A percentile compares a stretch with the other conserved stretches of the same genome.
Conservation (phyloP, 2,113 vertebrate genomes). For the Perca schrenkii region DNA sequence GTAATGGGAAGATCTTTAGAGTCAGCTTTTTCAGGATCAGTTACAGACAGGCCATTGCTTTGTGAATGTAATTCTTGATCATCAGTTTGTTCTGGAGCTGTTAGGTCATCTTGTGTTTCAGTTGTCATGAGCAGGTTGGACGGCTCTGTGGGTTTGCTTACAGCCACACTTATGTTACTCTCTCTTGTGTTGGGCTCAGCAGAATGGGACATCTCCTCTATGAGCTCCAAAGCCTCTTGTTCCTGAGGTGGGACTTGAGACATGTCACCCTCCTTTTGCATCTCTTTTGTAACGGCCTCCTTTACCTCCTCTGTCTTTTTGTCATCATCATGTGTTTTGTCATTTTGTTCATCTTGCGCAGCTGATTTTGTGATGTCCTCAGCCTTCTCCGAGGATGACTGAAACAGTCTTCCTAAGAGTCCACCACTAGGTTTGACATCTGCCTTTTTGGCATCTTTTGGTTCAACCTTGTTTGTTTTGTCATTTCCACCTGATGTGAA, state of each 20-base stretch:
- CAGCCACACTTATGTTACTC: background rate
- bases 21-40: background rate
- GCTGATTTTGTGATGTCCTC: conserved; percentile 21
- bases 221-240: background rate
- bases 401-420: conserved; percentile 82
- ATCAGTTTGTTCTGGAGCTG: background rate
- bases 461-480: conserved; percentile 63
- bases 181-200: background rate
- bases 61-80: conserved; percentile 16
- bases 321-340: conserved; percentile 13
- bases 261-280: background rate
- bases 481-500: conserved; percentile 80
- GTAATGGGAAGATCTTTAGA: conserved; percentile 9
- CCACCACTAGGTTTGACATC: conserved; percentile 77
- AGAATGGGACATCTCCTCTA: background rate
- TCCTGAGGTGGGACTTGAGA: conserved; percentile 23
- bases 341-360: conserved; percentile 11
- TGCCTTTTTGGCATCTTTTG: conserved; percentile 71
- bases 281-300: conserved; percentile 10
- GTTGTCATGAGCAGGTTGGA: background rate
- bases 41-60: background rate
- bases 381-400: conserved; percentile 77
- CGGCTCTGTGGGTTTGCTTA: conserved; percentile 10
- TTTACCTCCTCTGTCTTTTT: conserved; percentile 9
- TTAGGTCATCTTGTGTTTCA: conserved; percentile 18